These are phyloP conservation scores for Anastrepha obliqua DNA, from an alignment of 1,140 invertebrate species.

Conservation along the genomic window DNA sequence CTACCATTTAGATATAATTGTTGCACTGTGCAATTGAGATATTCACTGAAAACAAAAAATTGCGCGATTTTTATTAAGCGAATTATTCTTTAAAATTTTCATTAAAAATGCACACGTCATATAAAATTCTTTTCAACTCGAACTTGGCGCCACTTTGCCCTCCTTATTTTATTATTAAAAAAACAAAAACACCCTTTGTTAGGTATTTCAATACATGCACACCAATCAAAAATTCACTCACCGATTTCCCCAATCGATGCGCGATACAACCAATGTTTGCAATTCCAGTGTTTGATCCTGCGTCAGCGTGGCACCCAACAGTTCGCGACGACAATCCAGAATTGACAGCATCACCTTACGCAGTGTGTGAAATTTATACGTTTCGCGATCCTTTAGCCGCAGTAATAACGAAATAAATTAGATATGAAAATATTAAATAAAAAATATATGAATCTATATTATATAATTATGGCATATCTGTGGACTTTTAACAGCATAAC, in stretches of 20 bases:
- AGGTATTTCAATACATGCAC: no score
- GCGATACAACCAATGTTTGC: slow-evolving; percentile 89
- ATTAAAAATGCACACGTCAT: no score
- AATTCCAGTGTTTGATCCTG: slow-evolving; percentile 91
- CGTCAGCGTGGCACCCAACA: slow-evolving; percentile 90
- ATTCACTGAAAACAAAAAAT: no score
- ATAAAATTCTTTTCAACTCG: no score
- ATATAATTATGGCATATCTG: background rate
- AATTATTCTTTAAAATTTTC: no score
- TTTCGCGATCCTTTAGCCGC: slow-evolving; percentile 83
- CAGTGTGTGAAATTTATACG: slow-evolving; percentile 87
- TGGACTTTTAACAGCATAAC: background rate
- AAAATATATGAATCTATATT: background rate
- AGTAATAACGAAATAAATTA: slow-evolving; percentile 19
- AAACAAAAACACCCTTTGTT: no score
- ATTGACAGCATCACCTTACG: slow-evolving; percentile 92
- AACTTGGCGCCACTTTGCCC: no score
- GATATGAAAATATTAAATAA: slow-evolving; percentile 12
- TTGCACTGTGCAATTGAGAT: no score
- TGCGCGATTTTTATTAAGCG: no score
- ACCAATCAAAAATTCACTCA: slow-evolving; percentile 76
- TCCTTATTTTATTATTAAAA: background rate
- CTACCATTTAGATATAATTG: no score
- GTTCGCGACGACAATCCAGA: slow-evolving; percentile 86
- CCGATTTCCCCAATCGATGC: slow-evolving; percentile 97